Percentiles rank a stretch among this genome's conserved stretches.
These are phyloP conservation scores for Tipula confusa DNA, from an alignment of 2,888 invertebrate species.

Conservation along the genomic window DNA sequence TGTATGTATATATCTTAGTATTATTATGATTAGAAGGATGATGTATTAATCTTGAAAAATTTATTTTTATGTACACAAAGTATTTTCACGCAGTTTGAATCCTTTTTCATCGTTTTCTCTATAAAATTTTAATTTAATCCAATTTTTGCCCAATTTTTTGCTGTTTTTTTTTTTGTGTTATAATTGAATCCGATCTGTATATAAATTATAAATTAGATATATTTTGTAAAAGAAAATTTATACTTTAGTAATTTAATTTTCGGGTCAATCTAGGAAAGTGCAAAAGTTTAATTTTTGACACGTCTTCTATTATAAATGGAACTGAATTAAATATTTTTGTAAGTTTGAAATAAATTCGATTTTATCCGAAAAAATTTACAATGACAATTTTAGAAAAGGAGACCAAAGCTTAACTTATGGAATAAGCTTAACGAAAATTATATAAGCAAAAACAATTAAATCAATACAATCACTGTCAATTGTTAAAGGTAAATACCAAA, in stretches of 20 bases:
- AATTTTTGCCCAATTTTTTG: not conserved
- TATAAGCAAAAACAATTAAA: too few relatives aligned
- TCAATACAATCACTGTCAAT: too few relatives aligned
- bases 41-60: not conserved
- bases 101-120: not conserved
- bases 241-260: not conserved
- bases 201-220: not conserved
- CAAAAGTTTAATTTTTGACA: not conserved
- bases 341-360: too few relatives aligned
- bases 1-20: not conserved
- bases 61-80: not conserved
- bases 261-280: not conserved
- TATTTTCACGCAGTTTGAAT: not conserved
- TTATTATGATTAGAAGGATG: not conserved
- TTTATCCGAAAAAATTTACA: too few relatives aligned
- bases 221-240: not conserved
- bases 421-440: too few relatives aligned
- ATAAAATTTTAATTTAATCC: constrained; percentile 25
- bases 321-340: not conserved
- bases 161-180: not conserved
- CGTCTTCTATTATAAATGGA: not conserved
- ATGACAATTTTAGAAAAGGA: too few relatives aligned
- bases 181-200: not conserved
- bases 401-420: too few relatives aligned
- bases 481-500: too few relatives aligned